Evolutionary conservation across 2,888 invertebrate genomes (phyloP).

Genomic region (Lasius fuliginosus): DNA sequence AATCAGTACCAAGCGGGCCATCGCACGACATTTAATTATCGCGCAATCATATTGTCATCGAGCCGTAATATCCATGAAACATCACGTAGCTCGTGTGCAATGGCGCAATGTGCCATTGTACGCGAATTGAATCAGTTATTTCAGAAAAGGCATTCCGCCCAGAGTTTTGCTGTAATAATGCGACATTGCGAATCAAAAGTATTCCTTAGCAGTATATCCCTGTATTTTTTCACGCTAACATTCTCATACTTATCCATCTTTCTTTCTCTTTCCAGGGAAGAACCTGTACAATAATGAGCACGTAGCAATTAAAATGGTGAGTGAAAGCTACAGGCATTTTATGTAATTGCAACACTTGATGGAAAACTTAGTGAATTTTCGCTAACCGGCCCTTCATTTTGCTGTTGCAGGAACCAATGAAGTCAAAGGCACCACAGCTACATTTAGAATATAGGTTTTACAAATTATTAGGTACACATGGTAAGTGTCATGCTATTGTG

Average conservation of each 20-base stretch:
- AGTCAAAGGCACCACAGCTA: constrained; percentile 99
- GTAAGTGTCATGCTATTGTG: constrained; percentile 88
- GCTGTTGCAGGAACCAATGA: constrained; percentile 96
- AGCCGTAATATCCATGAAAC: constrained; percentile 16
- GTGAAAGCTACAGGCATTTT: constrained; percentile 74
- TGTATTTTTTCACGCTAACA: neutral
- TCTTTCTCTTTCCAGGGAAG: constrained; percentile 93
- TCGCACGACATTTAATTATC: constrained; percentile 55
- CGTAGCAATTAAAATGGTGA: constrained; percentile 99
- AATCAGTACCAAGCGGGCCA: constrained; percentile 57
- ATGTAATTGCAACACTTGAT: neutral
- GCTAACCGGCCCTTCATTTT: constrained; percentile 52
- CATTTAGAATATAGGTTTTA: constrained; percentile 99
- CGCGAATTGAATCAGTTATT: constrained; percentile 27
- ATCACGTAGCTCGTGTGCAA: constrained; percentile 7
- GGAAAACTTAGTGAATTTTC: neutral
- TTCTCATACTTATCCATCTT: constrained; percentile 53
- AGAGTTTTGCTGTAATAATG: neutral
- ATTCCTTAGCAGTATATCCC: constrained; percentile 1
- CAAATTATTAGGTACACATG: constrained; percentile 99
- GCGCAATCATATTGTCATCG: constrained; percentile 49
- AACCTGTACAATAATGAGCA: constrained; percentile 99
- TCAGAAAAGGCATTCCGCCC: neutral
- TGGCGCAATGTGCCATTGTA: constrained; percentile 13
- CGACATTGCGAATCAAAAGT: neutral